Percentiles rank a stretch among this genome's conserved stretches.
phyloP scores from a whole-genome alignment of 2,113 vertebrate genomes.

The Delphinapterus leucas region DNA sequence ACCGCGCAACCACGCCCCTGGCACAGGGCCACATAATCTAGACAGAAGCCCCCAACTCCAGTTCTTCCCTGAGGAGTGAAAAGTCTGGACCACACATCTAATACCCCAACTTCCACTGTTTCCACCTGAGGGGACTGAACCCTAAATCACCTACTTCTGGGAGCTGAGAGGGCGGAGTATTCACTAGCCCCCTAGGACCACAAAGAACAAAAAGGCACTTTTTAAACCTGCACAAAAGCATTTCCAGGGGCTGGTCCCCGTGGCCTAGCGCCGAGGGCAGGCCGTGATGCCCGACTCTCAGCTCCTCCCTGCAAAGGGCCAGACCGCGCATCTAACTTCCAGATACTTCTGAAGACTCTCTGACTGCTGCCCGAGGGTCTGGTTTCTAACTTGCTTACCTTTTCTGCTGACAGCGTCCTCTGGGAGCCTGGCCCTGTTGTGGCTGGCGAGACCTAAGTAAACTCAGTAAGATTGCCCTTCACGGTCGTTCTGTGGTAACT shows the following conservation, averaged over 20 bases:
- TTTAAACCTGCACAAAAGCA: neutral
- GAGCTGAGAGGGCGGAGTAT: no score
- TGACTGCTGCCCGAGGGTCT: no score
- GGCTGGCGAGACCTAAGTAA: neutral
- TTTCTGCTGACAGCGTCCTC: no score
- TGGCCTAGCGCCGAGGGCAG: neutral
- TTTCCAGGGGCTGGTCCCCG: neutral
- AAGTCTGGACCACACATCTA: neutral
- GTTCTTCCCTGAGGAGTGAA: neutral
- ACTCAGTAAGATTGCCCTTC: accelerated
- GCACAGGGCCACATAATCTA: no score
- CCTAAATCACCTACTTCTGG: neutral
- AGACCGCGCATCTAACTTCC: accelerated
- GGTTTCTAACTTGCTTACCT: neutral
- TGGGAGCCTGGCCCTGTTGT: neutral
- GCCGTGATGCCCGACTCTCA: neutral
- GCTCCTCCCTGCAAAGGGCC: neutral
- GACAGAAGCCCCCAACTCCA: neutral
- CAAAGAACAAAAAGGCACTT: neutral
- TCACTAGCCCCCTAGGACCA: neutral
- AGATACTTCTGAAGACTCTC: accelerated
- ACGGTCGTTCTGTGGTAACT: neutral
- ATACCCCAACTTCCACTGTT: neutral
- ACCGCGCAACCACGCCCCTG: no score
- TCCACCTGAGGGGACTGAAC: neutral